These are phyloP conservation scores for Chloroceryle inda DNA, from an alignment of 2,797 vertebrate species.

Conservation along the genomic window DNA sequence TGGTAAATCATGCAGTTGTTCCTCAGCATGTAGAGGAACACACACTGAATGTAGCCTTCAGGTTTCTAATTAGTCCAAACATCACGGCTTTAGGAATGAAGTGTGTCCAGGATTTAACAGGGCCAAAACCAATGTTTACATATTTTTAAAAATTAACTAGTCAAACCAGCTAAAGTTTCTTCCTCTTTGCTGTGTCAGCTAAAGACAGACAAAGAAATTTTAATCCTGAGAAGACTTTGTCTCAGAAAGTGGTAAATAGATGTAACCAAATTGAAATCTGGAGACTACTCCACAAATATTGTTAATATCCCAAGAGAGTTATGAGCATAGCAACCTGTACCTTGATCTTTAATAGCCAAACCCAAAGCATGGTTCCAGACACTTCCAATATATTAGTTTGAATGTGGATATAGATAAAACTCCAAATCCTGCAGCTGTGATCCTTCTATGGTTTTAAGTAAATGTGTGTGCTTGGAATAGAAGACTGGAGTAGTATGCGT, in stretches of 20 bases:
- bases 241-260: background rate
- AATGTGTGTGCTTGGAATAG: background rate
- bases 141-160: background rate
- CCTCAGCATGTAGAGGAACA: background rate
- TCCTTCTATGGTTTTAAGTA: background rate
- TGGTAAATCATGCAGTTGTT: background rate
- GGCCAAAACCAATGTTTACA: background rate
- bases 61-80: background rate
- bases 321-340: background rate
- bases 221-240: background rate
- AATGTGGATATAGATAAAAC: background rate
- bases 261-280: background rate
- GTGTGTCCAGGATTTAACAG: background rate
- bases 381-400: background rate
- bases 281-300: background rate
- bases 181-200: background rate
- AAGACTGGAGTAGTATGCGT: background rate
- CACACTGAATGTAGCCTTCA: fast-evolving
- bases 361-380: background rate
- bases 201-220: background rate
- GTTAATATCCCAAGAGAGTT: background rate
- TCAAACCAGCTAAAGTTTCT: background rate
- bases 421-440: background rate
- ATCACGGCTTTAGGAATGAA: background rate
- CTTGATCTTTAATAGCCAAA: background rate